Base-by-base conservation (phyloP, 92 coral and sea anemone genomes). In the Heteractis magnifica region DNA sequence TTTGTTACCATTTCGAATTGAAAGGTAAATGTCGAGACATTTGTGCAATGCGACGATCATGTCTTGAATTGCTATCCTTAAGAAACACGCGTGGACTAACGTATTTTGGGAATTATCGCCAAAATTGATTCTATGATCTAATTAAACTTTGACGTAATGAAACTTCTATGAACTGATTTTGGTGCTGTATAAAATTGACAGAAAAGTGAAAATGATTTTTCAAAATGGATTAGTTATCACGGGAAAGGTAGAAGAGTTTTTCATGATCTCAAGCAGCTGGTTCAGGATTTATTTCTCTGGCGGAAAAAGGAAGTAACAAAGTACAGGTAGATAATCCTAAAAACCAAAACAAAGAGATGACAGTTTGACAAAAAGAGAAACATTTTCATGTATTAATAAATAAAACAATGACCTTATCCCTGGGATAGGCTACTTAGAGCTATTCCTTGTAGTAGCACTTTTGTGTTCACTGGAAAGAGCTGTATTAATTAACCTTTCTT, bases 321-420 rank as follows among this genome's bases (percentile, higher is more conserved):
- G 56, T 65, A 75, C 84, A 81, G 84, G 84, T 81, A 81, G 16
- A 81, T 5, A n/a, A 26, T n/a, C 23, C 68, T 49, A 19, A 10
- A 68, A 81, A 81, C 20, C 84, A 81, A 81, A 81, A 81, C 68
- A 81, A 50, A 64, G 70, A 34, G 83, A 56, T 78, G 82, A 78
- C 71, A 78, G 58, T 77, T 62, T 79, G 74, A 79, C 70, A 59
- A 78, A 44, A 65, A 78, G 51, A 72, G 82, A 49, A 80, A 80
- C 19, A 71, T 52, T 68, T 68, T 26, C 44, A 68, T 20, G 50
- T 68, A 68, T 68, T 8, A 68, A 68, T 51, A 81, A 81, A 72
- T 59, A 81, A 68, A 81, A 81, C 68, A 81, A 81, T 81, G 84
- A 81, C 77, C 84, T 81, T 70, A 81, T 81, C 77, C 41, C 75